These are phyloP conservation scores for Nothoprocta pentlandii DNA, from an alignment of 2,113 vertebrate species.

Conservation along the genomic window DNA sequence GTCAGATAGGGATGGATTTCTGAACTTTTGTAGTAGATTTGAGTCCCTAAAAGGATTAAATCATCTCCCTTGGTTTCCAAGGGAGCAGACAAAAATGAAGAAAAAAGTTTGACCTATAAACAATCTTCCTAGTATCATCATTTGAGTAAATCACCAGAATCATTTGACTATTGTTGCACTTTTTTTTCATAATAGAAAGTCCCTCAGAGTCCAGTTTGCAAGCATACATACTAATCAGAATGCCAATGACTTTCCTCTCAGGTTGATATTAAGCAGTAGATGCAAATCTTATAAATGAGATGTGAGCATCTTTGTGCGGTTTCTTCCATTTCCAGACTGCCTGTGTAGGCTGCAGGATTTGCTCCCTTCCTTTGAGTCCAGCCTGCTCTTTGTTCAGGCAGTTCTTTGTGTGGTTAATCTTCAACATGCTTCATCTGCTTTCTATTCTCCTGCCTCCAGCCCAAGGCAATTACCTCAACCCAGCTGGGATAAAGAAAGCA, in stretches of 20 bases:
- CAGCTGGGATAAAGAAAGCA: constrained; percentile 34
- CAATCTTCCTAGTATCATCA: neutral
- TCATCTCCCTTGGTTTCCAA: neutral
- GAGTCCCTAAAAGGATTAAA: neutral
- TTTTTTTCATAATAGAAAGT: neutral
- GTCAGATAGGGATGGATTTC: neutral
- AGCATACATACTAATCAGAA: neutral
- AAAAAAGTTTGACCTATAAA: neutral
- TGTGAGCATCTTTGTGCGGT: neutral
- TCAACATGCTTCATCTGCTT: constrained; percentile 54
- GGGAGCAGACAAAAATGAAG: neutral
- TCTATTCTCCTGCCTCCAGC: constrained; percentile 33
- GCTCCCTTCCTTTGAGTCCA: neutral
- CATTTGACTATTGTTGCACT: neutral
- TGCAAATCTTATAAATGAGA: neutral
- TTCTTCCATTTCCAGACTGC: neutral
- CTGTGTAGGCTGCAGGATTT: neutral
- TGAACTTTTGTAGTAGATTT: neutral
- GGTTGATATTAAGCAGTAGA: neutral
- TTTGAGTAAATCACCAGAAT: neutral
- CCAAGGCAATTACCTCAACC: constrained; percentile 43
- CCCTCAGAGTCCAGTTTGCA: neutral
- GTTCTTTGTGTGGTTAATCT: constrained; percentile 46
- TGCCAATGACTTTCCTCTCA: neutral
- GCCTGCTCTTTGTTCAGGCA: constrained; percentile 13